Percentiles rank a stretch among this genome's conserved stretches.
Conservation (phyloP, 2,888 invertebrate species). For the Drosophila subsilvestris region DNA sequence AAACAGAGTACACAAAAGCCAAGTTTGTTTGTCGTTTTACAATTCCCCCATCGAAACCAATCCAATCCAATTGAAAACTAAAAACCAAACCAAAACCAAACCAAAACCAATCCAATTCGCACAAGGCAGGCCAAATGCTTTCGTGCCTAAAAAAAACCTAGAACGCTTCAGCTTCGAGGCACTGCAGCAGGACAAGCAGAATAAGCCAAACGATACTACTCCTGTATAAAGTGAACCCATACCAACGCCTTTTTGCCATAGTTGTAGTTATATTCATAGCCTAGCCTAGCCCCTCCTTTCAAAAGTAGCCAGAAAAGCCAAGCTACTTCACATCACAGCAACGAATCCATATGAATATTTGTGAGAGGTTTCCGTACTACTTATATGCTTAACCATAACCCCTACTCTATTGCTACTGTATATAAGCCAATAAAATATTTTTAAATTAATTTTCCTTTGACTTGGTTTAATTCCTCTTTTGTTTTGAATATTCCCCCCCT, state of each 20-base stretch:
- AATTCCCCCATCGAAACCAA: conserved; percentile 31
- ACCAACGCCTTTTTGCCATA: conserved; percentile 44
- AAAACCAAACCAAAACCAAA: conserved; percentile 14
- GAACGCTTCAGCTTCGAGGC: conserved; percentile 69
- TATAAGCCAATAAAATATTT: conserved; percentile 48
- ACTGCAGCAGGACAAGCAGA: conserved; percentile 52
- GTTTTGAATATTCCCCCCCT: conserved; percentile 9
- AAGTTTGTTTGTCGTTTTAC: conserved; percentile 39
- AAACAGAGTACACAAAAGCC: conserved; percentile 31
- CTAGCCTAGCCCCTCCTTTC: conserved; percentile 24
- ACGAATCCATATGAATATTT: conserved; percentile 63
- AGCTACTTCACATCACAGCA: conserved; percentile 73
- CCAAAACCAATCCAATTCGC: conserved; percentile 20
- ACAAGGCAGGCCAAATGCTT: conserved; percentile 28
- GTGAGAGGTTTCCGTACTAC: conserved; percentile 80
- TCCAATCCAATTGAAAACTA: background rate
- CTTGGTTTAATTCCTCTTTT: conserved; percentile 29
- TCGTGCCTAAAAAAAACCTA: conserved; percentile 41
- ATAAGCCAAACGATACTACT: conserved; percentile 38
- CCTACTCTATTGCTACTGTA: conserved; percentile 50
- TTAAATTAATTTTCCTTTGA: conserved; percentile 21
- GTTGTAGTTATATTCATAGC: conserved; percentile 33
- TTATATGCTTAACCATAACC: conserved; percentile 37
- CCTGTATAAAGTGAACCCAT: conserved; percentile 31
- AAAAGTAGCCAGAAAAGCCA: conserved; percentile 61